Base-by-base conservation (phyloP, 2,797 vertebrate species). In the Spinibarbus caldwelli region DNA sequence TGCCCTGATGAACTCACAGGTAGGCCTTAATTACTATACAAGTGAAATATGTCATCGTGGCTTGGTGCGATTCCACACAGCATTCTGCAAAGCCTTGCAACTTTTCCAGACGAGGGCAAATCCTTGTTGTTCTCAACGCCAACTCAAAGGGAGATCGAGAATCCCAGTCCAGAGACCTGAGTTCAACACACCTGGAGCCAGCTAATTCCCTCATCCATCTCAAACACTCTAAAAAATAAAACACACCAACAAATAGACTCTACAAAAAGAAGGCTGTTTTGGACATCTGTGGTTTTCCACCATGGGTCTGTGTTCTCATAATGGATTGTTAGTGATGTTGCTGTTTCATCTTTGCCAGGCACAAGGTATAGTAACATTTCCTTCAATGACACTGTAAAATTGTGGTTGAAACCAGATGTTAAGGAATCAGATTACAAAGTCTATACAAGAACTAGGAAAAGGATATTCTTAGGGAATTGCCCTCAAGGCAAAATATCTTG, bases 1-100 rank as follows among this genome's bases (percentile, higher is more conserved):
- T 41, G 62, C 47, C 75, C 29, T n/a, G 41, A 81, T 67, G 90
- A 93, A 90, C 86, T 94, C 89, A 91, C 94, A 94, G 84, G 76
- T 82, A 88, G 85, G 62, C 88, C 92, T 91, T 95, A 95, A 95
- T 95, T 95, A 91, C 92, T 90, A 91, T 89, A 89, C 89, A 52
- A 85, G 92, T 95, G 94, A 90, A 92, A 95, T 93, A 95, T 94
- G 92, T 92, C 91, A 57, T 81, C 87, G 76, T 78, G 85, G 90
- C 89, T 90, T 89, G 85, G 87, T 89, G 90, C 72, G 86, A 89
- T 83, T 90, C 91, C 87, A 85, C 66, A 67, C 89, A 91, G 82
- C 89, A 94, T 94, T 93, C 93, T 70, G 84, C 92, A 88, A 11
- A 23, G 23, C 76, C 66, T 82, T 92, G 92, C 41, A 68, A 90